Percentiles rank a stretch among this genome's conserved stretches.
phyloP scores from a whole-genome alignment of 2,113 vertebrate species.

The Mungos mungo region DNA sequence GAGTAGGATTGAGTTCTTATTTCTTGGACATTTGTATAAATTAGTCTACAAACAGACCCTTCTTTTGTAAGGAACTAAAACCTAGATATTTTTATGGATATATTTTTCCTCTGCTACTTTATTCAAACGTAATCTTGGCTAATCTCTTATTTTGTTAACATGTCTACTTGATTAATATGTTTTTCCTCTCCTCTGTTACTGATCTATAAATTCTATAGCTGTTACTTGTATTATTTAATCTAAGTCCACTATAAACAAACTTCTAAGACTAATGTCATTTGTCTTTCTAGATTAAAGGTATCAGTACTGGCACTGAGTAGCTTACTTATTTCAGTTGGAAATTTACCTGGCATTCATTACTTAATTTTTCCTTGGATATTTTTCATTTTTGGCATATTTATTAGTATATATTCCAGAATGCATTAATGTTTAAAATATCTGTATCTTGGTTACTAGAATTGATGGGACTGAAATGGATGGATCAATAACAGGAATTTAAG shows the following conservation, averaged over 20 bases:
- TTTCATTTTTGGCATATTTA: background rate
- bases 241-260: conserved; percentile 39
- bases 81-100: background rate
- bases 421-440: conserved; percentile 24
- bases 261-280: conserved; percentile 13
- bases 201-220: conserved; percentile 21
- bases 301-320: background rate
- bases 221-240: conserved; percentile 42
- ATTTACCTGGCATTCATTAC: background rate
- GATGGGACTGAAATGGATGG: background rate
- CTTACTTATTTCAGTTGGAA: background rate
- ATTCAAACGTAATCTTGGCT: conserved; percentile 44
- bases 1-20: background rate
- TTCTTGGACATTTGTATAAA: background rate
- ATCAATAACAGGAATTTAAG: background rate
- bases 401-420: background rate
- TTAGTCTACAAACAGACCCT: background rate
- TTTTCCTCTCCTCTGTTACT: conserved; percentile 33
- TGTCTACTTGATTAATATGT: conserved; percentile 47
- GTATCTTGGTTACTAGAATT: background rate
- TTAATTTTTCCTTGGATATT: conserved; percentile 6
- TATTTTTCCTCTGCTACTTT: conserved; percentile 27
- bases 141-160: conserved; percentile 47
- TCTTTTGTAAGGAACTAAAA: background rate
- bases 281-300: background rate